A percentile compares a stretch with the other conserved stretches of the same genome.
Evolutionary conservation across 2,888 invertebrate genomes (phyloP).

Genomic region (Caenorhabditis japonica): DNA sequence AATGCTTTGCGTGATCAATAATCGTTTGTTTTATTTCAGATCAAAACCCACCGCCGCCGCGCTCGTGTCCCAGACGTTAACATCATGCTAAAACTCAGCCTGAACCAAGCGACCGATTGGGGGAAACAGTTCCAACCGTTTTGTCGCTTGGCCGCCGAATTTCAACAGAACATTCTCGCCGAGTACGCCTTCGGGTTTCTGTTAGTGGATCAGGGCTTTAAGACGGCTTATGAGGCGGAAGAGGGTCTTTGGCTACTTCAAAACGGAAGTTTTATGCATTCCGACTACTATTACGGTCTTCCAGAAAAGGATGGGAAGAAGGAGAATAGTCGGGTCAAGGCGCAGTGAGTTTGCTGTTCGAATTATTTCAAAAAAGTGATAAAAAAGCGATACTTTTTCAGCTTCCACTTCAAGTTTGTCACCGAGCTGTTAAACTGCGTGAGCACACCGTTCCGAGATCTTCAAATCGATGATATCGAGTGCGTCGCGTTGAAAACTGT

Average conservation of each 20-base stretch:
- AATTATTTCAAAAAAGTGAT: too few relatives aligned
- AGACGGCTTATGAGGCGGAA: conserved; percentile 43
- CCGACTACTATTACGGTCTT: conserved; percentile 53
- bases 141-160: conserved; percentile 12
- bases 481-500: conserved; percentile 38
- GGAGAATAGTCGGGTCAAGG: conserved; percentile 31
- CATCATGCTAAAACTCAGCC: conserved; percentile 54
- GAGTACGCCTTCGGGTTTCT: conserved; percentile 61
- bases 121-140: conserved; percentile 57
- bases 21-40: too few relatives aligned
- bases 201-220: conserved; percentile 58
- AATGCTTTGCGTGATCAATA: too few relatives aligned
- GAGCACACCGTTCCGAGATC: conserved; percentile 25
- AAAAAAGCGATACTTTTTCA: too few relatives aligned
- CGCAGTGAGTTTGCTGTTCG: conserved; percentile 48
- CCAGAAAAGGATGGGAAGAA: conserved; percentile 14
- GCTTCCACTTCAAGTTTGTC: conserved; percentile 33
- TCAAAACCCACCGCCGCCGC: too few relatives aligned
- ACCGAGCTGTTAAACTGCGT: conserved; percentile 26
- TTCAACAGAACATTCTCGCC: conserved; percentile 50
- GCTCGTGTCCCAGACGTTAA: conserved; percentile 59
- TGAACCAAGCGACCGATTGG: conserved; percentile 59
- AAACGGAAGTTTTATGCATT: conserved; percentile 55
- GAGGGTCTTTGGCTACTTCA: conserved; percentile 54
- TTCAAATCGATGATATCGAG: conserved; percentile 31